Evolutionary conservation across 2,888 invertebrate species (phyloP).

Genomic region (Mesochorus sp.): DNA sequence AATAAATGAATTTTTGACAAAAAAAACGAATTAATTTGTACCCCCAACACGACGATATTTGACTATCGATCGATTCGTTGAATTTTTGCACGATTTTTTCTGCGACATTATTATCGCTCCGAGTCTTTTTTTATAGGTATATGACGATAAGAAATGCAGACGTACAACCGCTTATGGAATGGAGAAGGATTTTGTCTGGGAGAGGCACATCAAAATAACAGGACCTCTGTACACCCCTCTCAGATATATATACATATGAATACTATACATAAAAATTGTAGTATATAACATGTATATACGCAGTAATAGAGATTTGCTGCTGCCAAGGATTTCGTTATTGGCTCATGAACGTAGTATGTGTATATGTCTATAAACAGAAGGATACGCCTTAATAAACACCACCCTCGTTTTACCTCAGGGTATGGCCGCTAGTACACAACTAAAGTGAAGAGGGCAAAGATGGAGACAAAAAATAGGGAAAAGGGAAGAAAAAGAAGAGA

Average conservation of each 20-base stretch:
- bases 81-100: too few relatives aligned
- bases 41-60: background rate
- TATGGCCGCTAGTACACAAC: slow-evolving; percentile 6
- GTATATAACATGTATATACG: slow-evolving; percentile 6
- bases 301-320: slow-evolving; percentile 32
- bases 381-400: slow-evolving; percentile 68
- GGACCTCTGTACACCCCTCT: background rate
- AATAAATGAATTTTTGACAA: too few relatives aligned
- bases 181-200: slow-evolving; percentile 2
- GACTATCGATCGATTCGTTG: slow-evolving; percentile 23
- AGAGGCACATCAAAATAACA: slow-evolving; percentile 8
- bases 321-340: slow-evolving; percentile 56
- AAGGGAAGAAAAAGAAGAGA: slow-evolving; percentile 14
- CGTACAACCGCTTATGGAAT: too few relatives aligned
- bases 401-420: slow-evolving; percentile 57
- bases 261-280: background rate
- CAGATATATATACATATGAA: background rate
- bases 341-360: slow-evolving; percentile 28
- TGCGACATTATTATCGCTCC: too few relatives aligned
- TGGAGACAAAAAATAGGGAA: background rate
- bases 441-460: slow-evolving; percentile 1
- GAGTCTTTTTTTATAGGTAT: background rate
- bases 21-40: too few relatives aligned
- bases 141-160: background rate
- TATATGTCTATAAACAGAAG: slow-evolving; percentile 30